Evolutionary conservation across 2,888 invertebrate species (phyloP), one percentile per base, ranked within the genome.

Genomic region (Thymelicus sylvestris): DNA sequence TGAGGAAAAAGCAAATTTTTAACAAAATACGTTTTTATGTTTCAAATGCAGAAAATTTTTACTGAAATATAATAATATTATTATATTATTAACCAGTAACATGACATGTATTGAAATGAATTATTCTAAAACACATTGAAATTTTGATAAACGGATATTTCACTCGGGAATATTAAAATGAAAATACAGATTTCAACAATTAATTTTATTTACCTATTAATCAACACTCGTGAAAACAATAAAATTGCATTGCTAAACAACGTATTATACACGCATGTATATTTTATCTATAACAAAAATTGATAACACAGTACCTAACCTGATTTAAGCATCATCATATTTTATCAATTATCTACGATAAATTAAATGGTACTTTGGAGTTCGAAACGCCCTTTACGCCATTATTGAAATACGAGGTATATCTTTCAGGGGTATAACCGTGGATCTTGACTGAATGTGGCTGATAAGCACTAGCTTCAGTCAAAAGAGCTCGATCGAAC

Each of bases 351-450:
- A 19, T 19, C 19, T 19, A 78, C 62, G 80, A 83, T 64, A 81
- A 77, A 74, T 77, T 81, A 2, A 82, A 72, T 67, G 80, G 79
- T 61, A 83, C 76, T 70, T 79, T 79, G 6, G 74, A 62, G 31
- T 70, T 76, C n/a, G 76, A 63, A 5, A 73, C 52, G 48, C 81
- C 82, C 76, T 85, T 87, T 7, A 81, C 77, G 47, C 75, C 83
- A 74, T 81, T 88, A 44, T 87, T 79, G 73, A 93, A 93, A 74
- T 92, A 93, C 7, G 92, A 91, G 1, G 92, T 91, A 71, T 92
- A 92, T 85, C 81, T 86, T 78, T 92, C 92, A 2, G 92, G 90
- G 1, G 89, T 82, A 74, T 88, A 92, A 1, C 89, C 90, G 41
- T 85, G 85, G 13, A 88, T 79, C 85, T 92, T 93, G 48, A 84